Evolutionary conservation across 2,888 invertebrate genomes (phyloP).

Genomic region (Lepetodrilus schrolli): DNA sequence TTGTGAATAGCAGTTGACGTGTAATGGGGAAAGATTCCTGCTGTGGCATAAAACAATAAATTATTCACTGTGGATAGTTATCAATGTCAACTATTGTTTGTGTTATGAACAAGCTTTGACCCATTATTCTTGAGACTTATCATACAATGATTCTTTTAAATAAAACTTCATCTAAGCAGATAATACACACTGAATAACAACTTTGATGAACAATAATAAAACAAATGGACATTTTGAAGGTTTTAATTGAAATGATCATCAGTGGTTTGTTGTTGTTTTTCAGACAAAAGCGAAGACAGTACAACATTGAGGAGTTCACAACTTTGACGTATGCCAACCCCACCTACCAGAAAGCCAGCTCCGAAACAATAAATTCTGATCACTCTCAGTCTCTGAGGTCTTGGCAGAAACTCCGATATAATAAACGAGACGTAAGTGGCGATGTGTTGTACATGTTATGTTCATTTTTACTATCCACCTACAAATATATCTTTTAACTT

Average conservation of each 20-base stretch:
- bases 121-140: too few relatives aligned
- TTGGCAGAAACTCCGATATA: conserved; percentile 66
- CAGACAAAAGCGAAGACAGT: conserved; percentile 60
- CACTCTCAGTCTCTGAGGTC: conserved; percentile 50
- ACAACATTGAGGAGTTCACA: conserved; percentile 76
- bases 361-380: conserved; percentile 75
- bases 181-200: background rate
- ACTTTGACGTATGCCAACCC: conserved; percentile 92
- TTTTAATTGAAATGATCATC: background rate
- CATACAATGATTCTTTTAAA: too few relatives aligned
- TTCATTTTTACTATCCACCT: too few relatives aligned
- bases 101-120: too few relatives aligned
- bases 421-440: conserved; percentile 66
- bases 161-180: too few relatives aligned
- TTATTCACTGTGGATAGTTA: too few relatives aligned
- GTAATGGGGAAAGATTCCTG: too few relatives aligned
- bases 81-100: too few relatives aligned
- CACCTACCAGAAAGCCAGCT: conserved; percentile 83
- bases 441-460: too few relatives aligned
- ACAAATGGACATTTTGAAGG: background rate
- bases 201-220: background rate
- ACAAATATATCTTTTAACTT: too few relatives aligned
- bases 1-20: too few relatives aligned
- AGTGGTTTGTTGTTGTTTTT: conserved; percentile 24
- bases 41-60: too few relatives aligned